A percentile compares a stretch with the other conserved stretches of the same genome.
These are phyloP conservation scores for Spilosoma lubricipeda DNA, from an alignment of 2,888 invertebrate species.

Conservation along the genomic window DNA sequence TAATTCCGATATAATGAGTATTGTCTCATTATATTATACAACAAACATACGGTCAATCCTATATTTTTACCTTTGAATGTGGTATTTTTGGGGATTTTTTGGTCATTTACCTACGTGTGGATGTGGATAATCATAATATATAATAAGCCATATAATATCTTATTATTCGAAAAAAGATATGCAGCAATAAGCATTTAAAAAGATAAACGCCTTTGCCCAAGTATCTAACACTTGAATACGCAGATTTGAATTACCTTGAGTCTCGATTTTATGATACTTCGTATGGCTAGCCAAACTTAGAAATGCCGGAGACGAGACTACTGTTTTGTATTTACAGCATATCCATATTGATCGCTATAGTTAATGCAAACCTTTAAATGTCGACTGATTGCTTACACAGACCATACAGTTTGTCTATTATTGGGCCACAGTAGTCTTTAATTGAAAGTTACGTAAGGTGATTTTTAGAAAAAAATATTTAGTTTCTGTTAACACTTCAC, in stretches of 20 bases:
- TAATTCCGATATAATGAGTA: too few relatives aligned
- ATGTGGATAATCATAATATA: neutral
- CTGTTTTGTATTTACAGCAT: neutral
- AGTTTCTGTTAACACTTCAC: slow-evolving; percentile 49
- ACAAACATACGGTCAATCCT: too few relatives aligned
- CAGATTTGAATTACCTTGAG: too few relatives aligned
- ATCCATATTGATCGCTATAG: neutral
- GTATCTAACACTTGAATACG: too few relatives aligned
- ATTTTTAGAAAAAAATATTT: slow-evolving; percentile 65
- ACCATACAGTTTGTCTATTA: slow-evolving; percentile 62
- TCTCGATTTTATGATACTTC: too few relatives aligned
- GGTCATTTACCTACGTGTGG: too few relatives aligned
- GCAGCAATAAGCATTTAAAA: neutral
- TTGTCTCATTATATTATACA: too few relatives aligned
- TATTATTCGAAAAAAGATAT: neutral
- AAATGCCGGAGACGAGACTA: too few relatives aligned
- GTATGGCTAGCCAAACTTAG: too few relatives aligned
- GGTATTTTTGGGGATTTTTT: too few relatives aligned
- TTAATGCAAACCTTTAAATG: slow-evolving; percentile 26
- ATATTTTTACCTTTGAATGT: neutral
- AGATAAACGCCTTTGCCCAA: neutral
- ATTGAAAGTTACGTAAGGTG: slow-evolving; percentile 73
- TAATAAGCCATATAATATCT: neutral
- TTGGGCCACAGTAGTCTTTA: slow-evolving; percentile 74
- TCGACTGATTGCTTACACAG: slow-evolving; percentile 29